Evolutionary conservation across 2,888 invertebrate genomes (phyloP).

Genomic region (Ennomos erosarius): DNA sequence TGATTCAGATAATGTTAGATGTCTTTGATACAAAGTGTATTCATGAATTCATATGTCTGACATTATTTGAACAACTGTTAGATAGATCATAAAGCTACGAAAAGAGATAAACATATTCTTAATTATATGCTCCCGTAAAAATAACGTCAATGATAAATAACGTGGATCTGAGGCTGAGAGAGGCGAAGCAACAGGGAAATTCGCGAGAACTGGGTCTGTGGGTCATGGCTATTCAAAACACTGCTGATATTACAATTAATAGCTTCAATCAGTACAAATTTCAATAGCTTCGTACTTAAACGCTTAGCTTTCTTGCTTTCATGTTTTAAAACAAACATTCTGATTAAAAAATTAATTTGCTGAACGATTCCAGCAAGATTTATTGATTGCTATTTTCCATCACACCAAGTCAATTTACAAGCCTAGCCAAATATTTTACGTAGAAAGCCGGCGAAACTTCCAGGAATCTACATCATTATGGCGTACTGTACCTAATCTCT

Average conservation of each 20-base stretch:
- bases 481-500: constrained; percentile 1
- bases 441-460: background rate
- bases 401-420: background rate
- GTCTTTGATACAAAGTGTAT: no score
- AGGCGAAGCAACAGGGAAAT: constrained; percentile 3
- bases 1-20: no score
- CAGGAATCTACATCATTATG: constrained; percentile 5
- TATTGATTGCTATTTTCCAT: no score
- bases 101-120: background rate
- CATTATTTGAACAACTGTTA: no score
- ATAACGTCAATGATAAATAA: no score
- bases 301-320: no score
- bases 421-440: background rate
- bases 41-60: no score
- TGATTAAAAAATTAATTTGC: no score
- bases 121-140: no score
- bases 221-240: constrained; percentile 10
- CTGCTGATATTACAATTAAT: background rate
- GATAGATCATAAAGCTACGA: background rate
- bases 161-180: background rate
- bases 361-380: no score
- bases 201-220: constrained; percentile 3
- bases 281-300: no score
- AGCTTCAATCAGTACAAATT: background rate
- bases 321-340: no score